Percentiles rank a stretch among this genome's conserved stretches.
These are phyloP conservation scores for Xestia ashworthii DNA, from an alignment of 2,888 invertebrate species.

Conservation along the genomic window DNA sequence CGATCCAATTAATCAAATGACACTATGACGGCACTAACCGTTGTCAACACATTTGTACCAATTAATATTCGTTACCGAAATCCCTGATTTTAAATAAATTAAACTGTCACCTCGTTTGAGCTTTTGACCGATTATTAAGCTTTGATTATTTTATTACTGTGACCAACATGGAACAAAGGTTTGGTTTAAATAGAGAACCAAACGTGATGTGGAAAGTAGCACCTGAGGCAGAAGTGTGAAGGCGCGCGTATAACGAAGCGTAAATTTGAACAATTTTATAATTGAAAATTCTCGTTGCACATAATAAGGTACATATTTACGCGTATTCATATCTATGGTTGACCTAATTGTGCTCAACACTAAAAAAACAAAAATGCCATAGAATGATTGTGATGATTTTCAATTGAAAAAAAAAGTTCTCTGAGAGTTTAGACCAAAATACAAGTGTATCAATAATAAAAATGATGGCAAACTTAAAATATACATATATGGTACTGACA, in stretches of 20 bases:
- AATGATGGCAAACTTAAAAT: background rate
- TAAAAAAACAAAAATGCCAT: too few species aligned
- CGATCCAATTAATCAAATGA: constrained; percentile 36
- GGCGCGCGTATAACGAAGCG: background rate
- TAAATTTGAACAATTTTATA: background rate
- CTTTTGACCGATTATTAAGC: constrained; percentile 34
- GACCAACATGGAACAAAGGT: constrained; percentile 10
- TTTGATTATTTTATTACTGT: constrained; percentile 51
- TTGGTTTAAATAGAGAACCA: too few species aligned
- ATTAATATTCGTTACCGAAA: constrained; percentile 49
- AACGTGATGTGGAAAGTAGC: background rate
- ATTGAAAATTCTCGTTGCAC: too few species aligned
- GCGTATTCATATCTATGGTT: too few species aligned
- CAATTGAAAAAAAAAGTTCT: too few species aligned
- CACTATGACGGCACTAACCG: constrained; percentile 20
- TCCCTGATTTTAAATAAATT: constrained; percentile 50
- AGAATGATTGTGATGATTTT: too few species aligned
- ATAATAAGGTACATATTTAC: too few species aligned
- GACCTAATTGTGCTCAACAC: too few species aligned
- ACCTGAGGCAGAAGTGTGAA: background rate
- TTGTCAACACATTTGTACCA: constrained; percentile 48
- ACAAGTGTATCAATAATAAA: background rate
- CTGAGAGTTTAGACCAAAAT: background rate
- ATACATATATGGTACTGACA: too few species aligned
- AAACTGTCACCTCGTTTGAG: constrained; percentile 41